Evolutionary conservation across 1,140 invertebrate genomes (phyloP).

Genomic region (Pseudomyrmex cubaensis): DNA sequence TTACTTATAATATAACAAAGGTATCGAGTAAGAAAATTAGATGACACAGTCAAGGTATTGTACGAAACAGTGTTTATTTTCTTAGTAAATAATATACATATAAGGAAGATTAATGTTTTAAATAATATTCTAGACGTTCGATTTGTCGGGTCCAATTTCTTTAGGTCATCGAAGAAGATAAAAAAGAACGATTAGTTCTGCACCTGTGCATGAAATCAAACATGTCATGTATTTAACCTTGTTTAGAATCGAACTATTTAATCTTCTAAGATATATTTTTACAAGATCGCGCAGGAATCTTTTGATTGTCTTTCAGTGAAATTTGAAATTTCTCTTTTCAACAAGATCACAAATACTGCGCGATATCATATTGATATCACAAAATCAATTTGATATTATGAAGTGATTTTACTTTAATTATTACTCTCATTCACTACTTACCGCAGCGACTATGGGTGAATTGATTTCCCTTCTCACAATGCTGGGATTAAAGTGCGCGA

Average conservation of each 20-base stretch:
- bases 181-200: neutral
- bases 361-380: neutral
- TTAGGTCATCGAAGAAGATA: conserved; percentile 37
- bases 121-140: conserved; percentile 4
- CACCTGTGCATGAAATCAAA: conserved; percentile 48
- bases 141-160: conserved; percentile 40
- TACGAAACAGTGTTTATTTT: conserved; percentile 22
- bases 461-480: neutral
- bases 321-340: conserved; percentile 8
- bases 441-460: neutral
- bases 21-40: neutral
- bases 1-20: neutral
- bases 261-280: neutral
- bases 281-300: conserved; percentile 26
- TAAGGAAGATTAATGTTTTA: conserved; percentile 2
- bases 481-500: neutral
- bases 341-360: neutral
- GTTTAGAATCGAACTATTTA: neutral
- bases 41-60: too few relatives aligned
- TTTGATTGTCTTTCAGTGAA: conserved; percentile 17
- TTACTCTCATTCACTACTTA: neutral
- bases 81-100: conserved; percentile 36
- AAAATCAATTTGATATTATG: neutral
- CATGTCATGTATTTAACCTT: conserved; percentile 16
- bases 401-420: neutral